phyloP scores from a whole-genome alignment of 1,140 invertebrate species.

The Oryzaephilus surinamensis region DNA sequence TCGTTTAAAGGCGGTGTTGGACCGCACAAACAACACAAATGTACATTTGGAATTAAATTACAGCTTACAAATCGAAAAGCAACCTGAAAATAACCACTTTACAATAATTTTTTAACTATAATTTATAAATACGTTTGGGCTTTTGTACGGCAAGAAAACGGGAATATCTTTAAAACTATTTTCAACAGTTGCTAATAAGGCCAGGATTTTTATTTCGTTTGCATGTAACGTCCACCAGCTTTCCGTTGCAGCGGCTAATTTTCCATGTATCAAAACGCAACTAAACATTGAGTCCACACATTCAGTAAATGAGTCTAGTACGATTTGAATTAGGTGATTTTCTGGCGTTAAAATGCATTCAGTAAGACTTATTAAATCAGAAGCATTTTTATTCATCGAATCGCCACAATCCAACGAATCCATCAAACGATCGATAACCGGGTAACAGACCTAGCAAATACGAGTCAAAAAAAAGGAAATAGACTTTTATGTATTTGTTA shows the following conservation, averaged over 20 bases:
- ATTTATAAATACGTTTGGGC: slow-evolving; percentile 56
- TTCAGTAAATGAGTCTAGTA: slow-evolving; percentile 64
- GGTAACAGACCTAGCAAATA: slow-evolving; percentile 48
- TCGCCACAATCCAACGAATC: slow-evolving; percentile 58
- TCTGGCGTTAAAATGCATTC: slow-evolving; percentile 58
- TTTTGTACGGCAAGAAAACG: slow-evolving; percentile 71
- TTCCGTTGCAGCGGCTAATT: slow-evolving; percentile 63
- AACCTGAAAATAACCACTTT: slow-evolving; percentile 50
- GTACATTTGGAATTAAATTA: slow-evolving; percentile 58
- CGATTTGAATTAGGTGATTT: slow-evolving; percentile 58
- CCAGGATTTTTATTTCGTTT: slow-evolving; percentile 62
- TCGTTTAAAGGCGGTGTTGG: slow-evolving; percentile 59
- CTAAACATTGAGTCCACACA: slow-evolving; percentile 65
- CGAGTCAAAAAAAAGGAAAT: slow-evolving; percentile 2
- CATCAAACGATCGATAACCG: slow-evolving; percentile 60
- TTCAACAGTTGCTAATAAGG: slow-evolving; percentile 52
- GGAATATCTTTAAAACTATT: slow-evolving; percentile 62
- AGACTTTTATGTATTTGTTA: slow-evolving; percentile 30
- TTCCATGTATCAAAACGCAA: slow-evolving; percentile 64
- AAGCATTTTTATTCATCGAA: slow-evolving; percentile 42
- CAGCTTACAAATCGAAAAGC: slow-evolving; percentile 70
- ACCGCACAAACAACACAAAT: slow-evolving; percentile 68
- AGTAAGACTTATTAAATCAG: slow-evolving; percentile 50
- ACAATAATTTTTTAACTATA: slow-evolving; percentile 1
- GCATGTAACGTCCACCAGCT: slow-evolving; percentile 66